phyloP scores from a whole-genome alignment of 1,140 invertebrate genomes.

The Platyscapa corneri region DNA sequence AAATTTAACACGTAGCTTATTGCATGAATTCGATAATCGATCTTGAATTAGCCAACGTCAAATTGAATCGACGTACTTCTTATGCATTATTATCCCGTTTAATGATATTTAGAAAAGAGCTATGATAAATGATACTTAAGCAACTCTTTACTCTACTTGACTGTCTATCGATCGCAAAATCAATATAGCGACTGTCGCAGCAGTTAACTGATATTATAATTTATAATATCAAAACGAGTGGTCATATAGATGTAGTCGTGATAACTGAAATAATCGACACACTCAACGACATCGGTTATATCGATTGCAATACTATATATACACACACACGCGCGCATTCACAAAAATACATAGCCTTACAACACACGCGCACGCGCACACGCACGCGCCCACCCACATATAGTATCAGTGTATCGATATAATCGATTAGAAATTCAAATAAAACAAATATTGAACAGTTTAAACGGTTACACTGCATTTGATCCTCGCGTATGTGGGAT shows the following conservation, averaged over 20 bases:
- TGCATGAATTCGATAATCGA: background rate
- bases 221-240: conserved; percentile 3
- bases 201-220: conserved; percentile 9
- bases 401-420: conserved; percentile 17
- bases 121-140: background rate
- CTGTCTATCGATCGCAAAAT: background rate
- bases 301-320: conserved; percentile 14
- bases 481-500: background rate
- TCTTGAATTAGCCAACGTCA: background rate
- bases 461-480: conserved; percentile 15
- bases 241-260: background rate
- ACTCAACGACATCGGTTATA: conserved; percentile 13
- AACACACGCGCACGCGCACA: background rate
- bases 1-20: background rate
- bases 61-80: conserved; percentile 20
- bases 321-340: background rate
- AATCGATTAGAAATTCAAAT: conserved; percentile 17
- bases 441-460: conserved; percentile 13
- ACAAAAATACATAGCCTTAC: background rate
- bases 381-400: background rate
- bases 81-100: background rate
- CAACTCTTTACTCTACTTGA: conserved; percentile 4
- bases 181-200: background rate
- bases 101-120: background rate
- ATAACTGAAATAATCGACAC: conserved; percentile 5